Evolutionary conservation across 30 jellyfish, hydroid and myxozoan genomes (phyloP), one percentile per base, ranked within the genome.

Genomic region (Aurelia sp.): DNA sequence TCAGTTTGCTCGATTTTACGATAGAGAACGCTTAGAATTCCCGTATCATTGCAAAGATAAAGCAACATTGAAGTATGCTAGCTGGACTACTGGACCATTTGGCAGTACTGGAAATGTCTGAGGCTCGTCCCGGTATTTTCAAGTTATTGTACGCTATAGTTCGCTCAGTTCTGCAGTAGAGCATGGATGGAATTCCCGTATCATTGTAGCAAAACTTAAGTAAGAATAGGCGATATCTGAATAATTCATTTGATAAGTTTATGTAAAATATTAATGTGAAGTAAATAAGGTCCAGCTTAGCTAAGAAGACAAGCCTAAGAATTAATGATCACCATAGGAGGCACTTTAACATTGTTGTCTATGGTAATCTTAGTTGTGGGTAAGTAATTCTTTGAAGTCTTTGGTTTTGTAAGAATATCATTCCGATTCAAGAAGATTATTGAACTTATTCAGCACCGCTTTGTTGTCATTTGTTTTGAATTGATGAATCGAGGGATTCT

Each of bases 231-330:
- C 47, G 30, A 62, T 35, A 30, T 35, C 18, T 78, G 19, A 78
- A 78, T 78, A 60, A 78, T 78, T 78, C 73, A 78, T 74, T 41
- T 62, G 66, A 47, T 84, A 84, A 84, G 47, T 84, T 76, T 61
- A 68, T 84, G 84, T 74, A 73, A 74, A 73, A 73, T 71, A 84
- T 84, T 84, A 84, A 84, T 84, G 40, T 41, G 74, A 35, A 73
- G 81, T 61, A 71, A 84, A 82, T 71, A 82, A 72, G 79, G 62
- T 52, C 47, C 85, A 79, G 92, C 92, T 82, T 82, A 82, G 31
- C 61, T 68, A 82, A 47, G 79, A 35, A 71, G 73, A 82, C 81
- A 82, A 71, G 79, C 72, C 20, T 41, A 15, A 73, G 84, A 55
- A 58, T 82, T 82, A 70, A 55, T 71, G 11, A 8, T 13, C 85